These are phyloP conservation scores for Idaea dimidiata DNA, from an alignment of 2,888 invertebrate genomes.

Conservation along the genomic window DNA sequence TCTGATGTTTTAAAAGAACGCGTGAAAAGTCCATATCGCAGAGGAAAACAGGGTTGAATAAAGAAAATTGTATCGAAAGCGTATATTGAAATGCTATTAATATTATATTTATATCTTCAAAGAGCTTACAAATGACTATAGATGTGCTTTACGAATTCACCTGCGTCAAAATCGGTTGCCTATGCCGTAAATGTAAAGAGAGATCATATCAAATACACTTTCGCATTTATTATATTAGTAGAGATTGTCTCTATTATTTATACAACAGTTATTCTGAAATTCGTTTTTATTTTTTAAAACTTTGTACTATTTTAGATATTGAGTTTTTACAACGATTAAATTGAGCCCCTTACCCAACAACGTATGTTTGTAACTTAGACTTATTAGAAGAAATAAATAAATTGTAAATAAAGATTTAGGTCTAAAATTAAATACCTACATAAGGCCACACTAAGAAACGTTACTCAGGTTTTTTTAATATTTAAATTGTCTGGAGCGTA, in stretches of 20 bases:
- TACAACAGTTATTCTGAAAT: background rate
- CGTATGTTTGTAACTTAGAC: background rate
- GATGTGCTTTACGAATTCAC: background rate
- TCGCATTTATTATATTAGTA: background rate
- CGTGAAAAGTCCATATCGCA: conserved; percentile 51
- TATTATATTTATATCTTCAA: background rate
- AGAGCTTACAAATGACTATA: background rate
- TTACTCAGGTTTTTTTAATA: too few species aligned
- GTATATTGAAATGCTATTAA: conserved; percentile 14
- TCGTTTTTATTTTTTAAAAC: background rate
- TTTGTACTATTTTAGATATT: background rate
- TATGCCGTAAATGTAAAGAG: background rate
- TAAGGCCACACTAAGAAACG: background rate
- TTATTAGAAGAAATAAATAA: background rate
- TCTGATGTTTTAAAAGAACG: conserved; percentile 39
- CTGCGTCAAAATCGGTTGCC: too few species aligned
- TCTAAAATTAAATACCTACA: background rate
- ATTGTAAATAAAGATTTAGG: background rate
- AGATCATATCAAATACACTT: background rate
- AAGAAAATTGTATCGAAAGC: conserved; percentile 4
- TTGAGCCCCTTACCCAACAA: background rate
- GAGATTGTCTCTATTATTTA: background rate
- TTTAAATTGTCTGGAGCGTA: too few species aligned
- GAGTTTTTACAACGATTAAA: background rate
- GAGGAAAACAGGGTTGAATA: conserved; percentile 61